Base-by-base conservation (phyloP, 2,797 vertebrate genomes). In the Lacerta agilis region DNA sequence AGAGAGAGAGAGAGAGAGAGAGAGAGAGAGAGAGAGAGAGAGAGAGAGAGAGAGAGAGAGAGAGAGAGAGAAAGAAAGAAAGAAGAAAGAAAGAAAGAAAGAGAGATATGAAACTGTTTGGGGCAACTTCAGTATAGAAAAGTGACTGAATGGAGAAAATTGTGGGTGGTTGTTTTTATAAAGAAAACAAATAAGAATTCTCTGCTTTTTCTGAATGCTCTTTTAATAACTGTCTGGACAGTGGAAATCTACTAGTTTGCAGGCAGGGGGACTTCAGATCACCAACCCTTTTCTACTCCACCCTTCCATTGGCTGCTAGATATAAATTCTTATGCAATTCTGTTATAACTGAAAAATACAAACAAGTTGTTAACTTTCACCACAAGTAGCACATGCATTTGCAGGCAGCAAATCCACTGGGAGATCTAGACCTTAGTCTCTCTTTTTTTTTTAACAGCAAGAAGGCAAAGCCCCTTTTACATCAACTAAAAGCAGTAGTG, bases 11-110 rank as follows among this genome's bases (percentile, higher is more conserved):
- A 88, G 61, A 64, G 5, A 18, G 18, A 61, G 58, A 20, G 33
- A 73, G 2, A 17, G 80, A 93, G 58, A 8, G 33, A 20, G 17
- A 17, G 80, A 93, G 87, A 86, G 91, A 17, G 79, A 88, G 9
- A 87, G 58, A 1, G 18, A 61, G 58, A 1, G 18, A 61, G 18
- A 61, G 20, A 64, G 61, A 64, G 5, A 18, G 18, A 61, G 18
- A 20, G 33, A 73, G 2, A 17, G 80, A 93, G 87, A 86, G 91
- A 88, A 9, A 87, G 58, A 1, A 18, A 61, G 58, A 1, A 18
- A 61, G 18, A 61, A 64, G 18, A 23, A 5, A 18, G 18, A 61
- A 18, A 20, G 33, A 73, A 2, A 17, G 80, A 93, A 87, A 17
- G 79, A 88, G 10, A 87, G 0, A 11, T 23, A 9, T 41, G 90